These are phyloP conservation scores for Tuta absoluta DNA, from an alignment of 2,888 invertebrate species.

Conservation along the genomic window DNA sequence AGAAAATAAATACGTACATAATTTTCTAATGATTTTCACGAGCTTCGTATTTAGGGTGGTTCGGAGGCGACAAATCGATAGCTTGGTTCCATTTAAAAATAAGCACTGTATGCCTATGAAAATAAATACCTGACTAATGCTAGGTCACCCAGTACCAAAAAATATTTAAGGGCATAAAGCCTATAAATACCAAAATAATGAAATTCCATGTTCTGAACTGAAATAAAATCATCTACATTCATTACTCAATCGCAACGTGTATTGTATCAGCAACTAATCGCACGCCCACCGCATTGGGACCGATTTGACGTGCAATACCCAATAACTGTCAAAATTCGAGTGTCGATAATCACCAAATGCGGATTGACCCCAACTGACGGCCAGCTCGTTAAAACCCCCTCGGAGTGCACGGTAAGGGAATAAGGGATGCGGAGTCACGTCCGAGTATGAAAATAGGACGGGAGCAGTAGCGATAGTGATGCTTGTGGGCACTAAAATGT, in stretches of 20 bases:
- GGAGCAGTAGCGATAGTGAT: slow-evolving; percentile 32
- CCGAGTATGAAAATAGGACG: slow-evolving; percentile 57
- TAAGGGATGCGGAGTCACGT: slow-evolving; percentile 71
- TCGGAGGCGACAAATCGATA: too few relatives aligned
- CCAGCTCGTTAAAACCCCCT: slow-evolving; percentile 52
- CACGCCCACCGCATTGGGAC: slow-evolving; percentile 9
- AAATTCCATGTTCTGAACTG: background rate
- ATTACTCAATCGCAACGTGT: slow-evolving; percentile 2
- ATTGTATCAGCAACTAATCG: background rate
- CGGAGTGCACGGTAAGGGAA: slow-evolving; percentile 37
- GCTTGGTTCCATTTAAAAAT: too few relatives aligned
- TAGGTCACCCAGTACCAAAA: too few relatives aligned
- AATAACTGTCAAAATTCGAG: slow-evolving; percentile 27
- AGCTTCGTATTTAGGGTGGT: too few relatives aligned
- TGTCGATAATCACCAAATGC: slow-evolving; percentile 38
- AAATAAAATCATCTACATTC: background rate
- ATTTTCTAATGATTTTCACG: too few relatives aligned
- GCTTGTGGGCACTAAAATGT: slow-evolving; percentile 36
- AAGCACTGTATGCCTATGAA: too few relatives aligned
- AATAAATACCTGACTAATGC: too few relatives aligned
- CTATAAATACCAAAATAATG: background rate
- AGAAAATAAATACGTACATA: too few relatives aligned
- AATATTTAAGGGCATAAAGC: too few relatives aligned
- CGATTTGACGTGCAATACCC: slow-evolving; percentile 17
- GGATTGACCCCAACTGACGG: slow-evolving; percentile 33